phyloP scores from a whole-genome alignment of 1,140 invertebrate species.

The Dreissena rostriformis region DNA sequence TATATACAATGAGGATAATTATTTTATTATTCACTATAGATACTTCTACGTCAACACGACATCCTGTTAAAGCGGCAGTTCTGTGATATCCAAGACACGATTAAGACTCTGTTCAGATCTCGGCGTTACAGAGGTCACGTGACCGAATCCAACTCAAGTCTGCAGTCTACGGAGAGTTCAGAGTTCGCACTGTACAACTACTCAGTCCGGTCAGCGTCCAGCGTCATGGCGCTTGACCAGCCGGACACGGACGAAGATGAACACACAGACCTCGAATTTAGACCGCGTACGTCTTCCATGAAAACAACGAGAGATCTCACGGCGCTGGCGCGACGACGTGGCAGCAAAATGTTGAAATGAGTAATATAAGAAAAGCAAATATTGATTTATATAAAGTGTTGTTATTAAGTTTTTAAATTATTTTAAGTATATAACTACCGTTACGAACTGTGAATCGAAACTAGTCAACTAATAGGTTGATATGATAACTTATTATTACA shows the following conservation, averaged over 20 bases:
- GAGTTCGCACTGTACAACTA: constrained; percentile 62
- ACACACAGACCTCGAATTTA: constrained; percentile 38
- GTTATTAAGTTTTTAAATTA: too few species aligned
- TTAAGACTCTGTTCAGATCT: constrained; percentile 60
- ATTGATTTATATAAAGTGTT: too few species aligned
- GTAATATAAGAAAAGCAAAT: background rate
- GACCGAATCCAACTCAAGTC: constrained; percentile 48
- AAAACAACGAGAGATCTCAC: constrained; percentile 75
- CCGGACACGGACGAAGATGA: constrained; percentile 57
- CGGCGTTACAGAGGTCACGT: constrained; percentile 25
- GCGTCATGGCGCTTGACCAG: constrained; percentile 64
- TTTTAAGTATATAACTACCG: too few species aligned
- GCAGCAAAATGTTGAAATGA: constrained; percentile 75
- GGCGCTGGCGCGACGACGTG: constrained; percentile 72
- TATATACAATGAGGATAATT: too few species aligned
- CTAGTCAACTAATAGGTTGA: too few species aligned
- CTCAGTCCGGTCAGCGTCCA: constrained; percentile 64
- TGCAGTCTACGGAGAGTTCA: constrained; percentile 25
- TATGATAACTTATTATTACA: too few species aligned
- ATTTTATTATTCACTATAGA: constrained; percentile 60
- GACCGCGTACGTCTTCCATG: constrained; percentile 74
- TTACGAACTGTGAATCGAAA: too few species aligned
- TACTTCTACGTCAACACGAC: constrained; percentile 74
- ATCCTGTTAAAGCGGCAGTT: constrained; percentile 74
- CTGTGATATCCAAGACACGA: constrained; percentile 74